Conservation (phyloP, 2,797 vertebrate species). For the Hybognathus amarus region DNA sequence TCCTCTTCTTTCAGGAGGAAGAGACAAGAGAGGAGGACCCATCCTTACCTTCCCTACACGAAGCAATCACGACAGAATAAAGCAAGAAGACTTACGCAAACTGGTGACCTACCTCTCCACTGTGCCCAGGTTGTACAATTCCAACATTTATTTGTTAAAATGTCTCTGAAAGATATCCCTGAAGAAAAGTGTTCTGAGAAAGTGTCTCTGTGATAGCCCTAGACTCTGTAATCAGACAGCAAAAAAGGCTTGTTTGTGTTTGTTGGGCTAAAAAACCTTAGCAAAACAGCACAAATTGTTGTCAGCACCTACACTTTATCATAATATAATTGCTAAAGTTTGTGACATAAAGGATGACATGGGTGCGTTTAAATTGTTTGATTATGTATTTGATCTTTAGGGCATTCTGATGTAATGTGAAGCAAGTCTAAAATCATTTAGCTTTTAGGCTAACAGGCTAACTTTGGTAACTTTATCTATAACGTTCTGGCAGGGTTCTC, state of each 20-base stretch:
- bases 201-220: background rate
- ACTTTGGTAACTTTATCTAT: background rate
- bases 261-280: background rate
- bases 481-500: background rate
- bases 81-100: conserved; percentile 95
- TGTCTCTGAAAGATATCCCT: background rate
- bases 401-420: conserved; percentile 20
- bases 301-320: background rate
- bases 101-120: conserved; percentile 96
- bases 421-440: background rate
- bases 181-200: background rate
- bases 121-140: conserved; percentile 88
- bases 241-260: background rate
- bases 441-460: background rate
- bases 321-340: background rate
- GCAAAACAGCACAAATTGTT: background rate
- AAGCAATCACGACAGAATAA: conserved; percentile 99
- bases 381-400: conserved; percentile 11
- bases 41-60: conserved; percentile 97
- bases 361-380: background rate
- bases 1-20: conserved; percentile 82
- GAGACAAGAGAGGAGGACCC: conserved; percentile 97
- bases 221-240: background rate
- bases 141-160: background rate
- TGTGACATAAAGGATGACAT: background rate